Base-by-base conservation (phyloP, 2,888 invertebrate genomes). In the Corythucha ciliata region DNA sequence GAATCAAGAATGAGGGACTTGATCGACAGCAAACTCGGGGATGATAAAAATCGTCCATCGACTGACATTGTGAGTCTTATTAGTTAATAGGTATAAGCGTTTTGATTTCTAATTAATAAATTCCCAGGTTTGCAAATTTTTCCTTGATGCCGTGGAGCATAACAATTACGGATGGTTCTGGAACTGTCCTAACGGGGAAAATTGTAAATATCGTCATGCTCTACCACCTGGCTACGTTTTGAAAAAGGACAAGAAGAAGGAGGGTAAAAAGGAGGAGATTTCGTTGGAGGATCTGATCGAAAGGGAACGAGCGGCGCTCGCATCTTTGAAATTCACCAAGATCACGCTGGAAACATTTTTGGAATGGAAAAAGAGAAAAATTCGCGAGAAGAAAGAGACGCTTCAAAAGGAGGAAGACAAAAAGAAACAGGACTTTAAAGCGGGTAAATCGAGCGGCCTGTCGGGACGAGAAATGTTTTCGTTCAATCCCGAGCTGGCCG, bases 151-250 rank as follows among this genome's bases (percentile, higher is more conserved):
- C 3, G 91, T 99, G 1, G 98, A 99, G 68, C 90, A 82, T 67
- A 86, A 85, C 7, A 98, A 98, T 68, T 99, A 98, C 66, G 98
- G 98, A 55, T 99, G 98, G 98, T 99, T 99, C 69, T 99, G 98
- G 98, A 83, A 87, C 63, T 99, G 98, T 74, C 97, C 97, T 0
- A 79, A 87, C 37, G 94, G 94, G 7, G 76, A 78, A 36, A 87
- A 79, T 64, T 97, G 97, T 68, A 90, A 93, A 65, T 97, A 97
- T 69, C 76, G 87, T 59, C 94, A 94, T 66, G 93, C 93, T 0
- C 68, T 94, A 55, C 94, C 94, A 0, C 74, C 87, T 36, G 97
- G 98, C 48, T 98, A 93, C 69, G 87, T 91, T 2, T 76, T 99
- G 34, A 97, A 97, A 67, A 85, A 87, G 66, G 90, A 90, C 67